These are phyloP conservation scores for Stegastes partitus DNA, from an alignment of 2,113 vertebrate genomes.

Conservation along the genomic window DNA sequence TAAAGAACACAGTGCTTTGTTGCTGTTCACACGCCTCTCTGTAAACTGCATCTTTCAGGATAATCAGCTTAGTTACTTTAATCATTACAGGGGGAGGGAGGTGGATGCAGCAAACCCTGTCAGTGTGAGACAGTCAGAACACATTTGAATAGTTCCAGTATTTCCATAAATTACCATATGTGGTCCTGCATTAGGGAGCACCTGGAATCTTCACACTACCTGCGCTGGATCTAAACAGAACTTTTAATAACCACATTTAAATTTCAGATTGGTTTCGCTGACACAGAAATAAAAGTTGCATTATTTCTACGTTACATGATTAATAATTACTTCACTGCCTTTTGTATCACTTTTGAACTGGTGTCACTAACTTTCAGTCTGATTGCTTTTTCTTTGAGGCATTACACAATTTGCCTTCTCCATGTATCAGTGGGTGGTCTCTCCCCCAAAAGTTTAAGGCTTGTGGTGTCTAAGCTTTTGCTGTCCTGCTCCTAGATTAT, in stretches of 20 bases:
- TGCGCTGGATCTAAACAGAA: background rate
- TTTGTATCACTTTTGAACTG: too few species aligned
- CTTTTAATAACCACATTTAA: background rate
- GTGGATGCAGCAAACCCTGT: background rate
- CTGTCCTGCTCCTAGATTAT: too few species aligned
- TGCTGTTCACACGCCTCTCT: background rate
- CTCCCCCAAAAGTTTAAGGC: too few species aligned
- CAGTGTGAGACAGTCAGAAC: constrained; percentile 20
- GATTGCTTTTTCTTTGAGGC: too few species aligned
- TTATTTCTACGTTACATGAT: too few species aligned
- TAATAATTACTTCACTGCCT: too few species aligned
- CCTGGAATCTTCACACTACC: background rate
- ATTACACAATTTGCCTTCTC: too few species aligned
- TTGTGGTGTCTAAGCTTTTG: too few species aligned
- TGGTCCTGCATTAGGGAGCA: background rate
- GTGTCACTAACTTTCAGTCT: too few species aligned
- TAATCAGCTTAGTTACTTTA: constrained; percentile 37
- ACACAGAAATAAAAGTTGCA: too few species aligned
- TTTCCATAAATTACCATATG: constrained; percentile 52
- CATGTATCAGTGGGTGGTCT: too few species aligned
- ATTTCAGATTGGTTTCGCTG: too few species aligned
- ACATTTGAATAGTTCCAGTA: constrained; percentile 37
- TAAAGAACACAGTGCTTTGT: background rate
- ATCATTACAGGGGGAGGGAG: background rate
- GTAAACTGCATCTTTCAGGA: constrained; percentile 8